These are phyloP conservation scores for Lumbricus terrestris DNA, from an alignment of 2,888 invertebrate species.

Conservation along the genomic window DNA sequence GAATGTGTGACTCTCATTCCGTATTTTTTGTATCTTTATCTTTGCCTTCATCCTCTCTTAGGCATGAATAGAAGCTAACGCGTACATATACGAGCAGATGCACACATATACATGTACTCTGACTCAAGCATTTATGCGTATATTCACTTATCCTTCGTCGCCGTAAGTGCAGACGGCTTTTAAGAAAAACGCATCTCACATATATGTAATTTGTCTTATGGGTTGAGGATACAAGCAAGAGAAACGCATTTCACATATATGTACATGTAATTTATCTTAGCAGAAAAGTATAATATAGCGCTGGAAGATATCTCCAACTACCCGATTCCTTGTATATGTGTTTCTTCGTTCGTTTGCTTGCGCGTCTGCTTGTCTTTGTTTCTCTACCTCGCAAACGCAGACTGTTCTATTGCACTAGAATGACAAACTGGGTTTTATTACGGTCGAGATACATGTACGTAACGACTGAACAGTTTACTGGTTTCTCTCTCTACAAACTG, in stretches of 20 bases:
- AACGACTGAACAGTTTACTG: too few relatives aligned
- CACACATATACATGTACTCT: not conserved
- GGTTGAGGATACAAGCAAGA: too few relatives aligned
- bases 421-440: not conserved
- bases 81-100: not conserved
- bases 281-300: not conserved
- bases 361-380: not conserved
- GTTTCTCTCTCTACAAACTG: too few relatives aligned
- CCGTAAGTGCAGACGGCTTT: not conserved
- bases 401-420: too few relatives aligned
- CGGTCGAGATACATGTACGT: too few relatives aligned
- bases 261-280: not conserved
- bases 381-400: not conserved
- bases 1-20: too few relatives aligned
- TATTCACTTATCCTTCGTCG: not conserved
- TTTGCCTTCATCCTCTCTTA: too few relatives aligned
- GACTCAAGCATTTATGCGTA: not conserved
- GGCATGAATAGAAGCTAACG: too few relatives aligned
- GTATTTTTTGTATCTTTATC: too few relatives aligned
- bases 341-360: not conserved
- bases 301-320: not conserved
- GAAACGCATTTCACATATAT: too few relatives aligned
- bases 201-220: constrained; percentile 3
- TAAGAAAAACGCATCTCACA: not conserved
- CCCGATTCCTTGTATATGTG: not conserved